A percentile compares a stretch with the other conserved stretches of the same genome.
phyloP scores from a whole-genome alignment of 2,113 vertebrate genomes.

The Elachura formosa region DNA sequence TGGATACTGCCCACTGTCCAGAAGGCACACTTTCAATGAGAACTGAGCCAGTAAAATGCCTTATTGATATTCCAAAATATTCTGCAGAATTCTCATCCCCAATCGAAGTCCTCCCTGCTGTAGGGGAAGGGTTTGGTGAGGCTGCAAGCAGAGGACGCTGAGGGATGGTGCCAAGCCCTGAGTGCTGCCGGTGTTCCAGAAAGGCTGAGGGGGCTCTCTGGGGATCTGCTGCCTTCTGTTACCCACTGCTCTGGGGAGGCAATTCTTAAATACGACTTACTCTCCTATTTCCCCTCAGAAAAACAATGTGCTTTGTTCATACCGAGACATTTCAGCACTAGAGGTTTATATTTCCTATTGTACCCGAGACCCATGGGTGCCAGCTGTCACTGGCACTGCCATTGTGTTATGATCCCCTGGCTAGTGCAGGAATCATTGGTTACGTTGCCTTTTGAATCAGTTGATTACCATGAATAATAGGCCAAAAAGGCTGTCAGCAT shows the following conservation, averaged over 20 bases:
- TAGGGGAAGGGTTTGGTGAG: not conserved
- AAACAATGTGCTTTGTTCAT: conserved; percentile 76
- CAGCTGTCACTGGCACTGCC: conserved; percentile 83
- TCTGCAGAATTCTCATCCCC: not conserved
- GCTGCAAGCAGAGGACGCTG: not conserved
- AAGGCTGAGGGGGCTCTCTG: not conserved
- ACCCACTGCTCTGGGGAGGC: not conserved
- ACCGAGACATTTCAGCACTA: conserved; percentile 72
- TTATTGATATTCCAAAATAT: not conserved
- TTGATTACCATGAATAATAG: conserved; percentile 87
- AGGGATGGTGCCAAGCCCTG: rapidly evolving
- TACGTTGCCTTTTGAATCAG: conserved; percentile 90
- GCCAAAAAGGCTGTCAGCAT: conserved; percentile 87
- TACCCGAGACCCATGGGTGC: conserved; percentile 74
- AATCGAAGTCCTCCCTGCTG: not conserved
- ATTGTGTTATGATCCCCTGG: conserved; percentile 75
- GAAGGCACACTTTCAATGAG: not conserved
- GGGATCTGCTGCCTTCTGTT: not conserved
- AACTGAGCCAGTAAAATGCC: not conserved
- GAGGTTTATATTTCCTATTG: conserved; percentile 78
- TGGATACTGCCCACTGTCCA: not conserved
- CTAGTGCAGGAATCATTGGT: conserved; percentile 90
- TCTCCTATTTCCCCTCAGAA: conserved; percentile 56
- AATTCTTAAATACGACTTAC: not conserved
- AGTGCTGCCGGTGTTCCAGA: rapidly evolving